Conservation (phyloP, 2,113 vertebrate species). For the Hyperopisus bebe region DNA sequence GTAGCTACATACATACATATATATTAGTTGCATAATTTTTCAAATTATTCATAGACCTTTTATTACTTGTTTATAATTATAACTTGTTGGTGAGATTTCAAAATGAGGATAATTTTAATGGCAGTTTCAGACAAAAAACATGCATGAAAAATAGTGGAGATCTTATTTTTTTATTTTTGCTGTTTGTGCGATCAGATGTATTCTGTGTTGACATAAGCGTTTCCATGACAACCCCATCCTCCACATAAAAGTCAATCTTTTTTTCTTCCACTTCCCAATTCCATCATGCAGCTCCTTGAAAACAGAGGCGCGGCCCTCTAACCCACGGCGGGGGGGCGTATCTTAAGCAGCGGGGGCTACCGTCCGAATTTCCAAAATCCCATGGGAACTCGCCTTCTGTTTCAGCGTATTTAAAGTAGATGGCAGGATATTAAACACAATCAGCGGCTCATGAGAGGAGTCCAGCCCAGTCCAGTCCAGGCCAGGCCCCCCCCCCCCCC, state of each 20-base stretch:
- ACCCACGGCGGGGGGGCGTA: neutral
- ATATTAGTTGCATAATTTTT: neutral
- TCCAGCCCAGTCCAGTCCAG: neutral
- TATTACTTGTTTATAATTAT: neutral
- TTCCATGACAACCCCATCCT: conserved; percentile 18
- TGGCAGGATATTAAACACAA: neutral
- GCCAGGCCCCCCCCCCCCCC: neutral
- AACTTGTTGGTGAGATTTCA: neutral
- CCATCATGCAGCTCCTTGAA: neutral
- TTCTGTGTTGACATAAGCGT: conserved; percentile 8
- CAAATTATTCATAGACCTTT: neutral
- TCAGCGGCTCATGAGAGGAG: neutral
- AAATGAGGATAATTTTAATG: neutral
- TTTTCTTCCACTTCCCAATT: neutral
- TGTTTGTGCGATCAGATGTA: neutral
- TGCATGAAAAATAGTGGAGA: neutral
- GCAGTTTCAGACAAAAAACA: neutral
- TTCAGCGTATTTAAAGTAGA: conserved; percentile 1
- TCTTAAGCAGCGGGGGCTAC: neutral
- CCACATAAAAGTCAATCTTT: neutral
- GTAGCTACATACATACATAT: neutral
- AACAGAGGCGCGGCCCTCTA: neutral
- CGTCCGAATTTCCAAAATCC: neutral
- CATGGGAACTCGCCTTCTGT: neutral
- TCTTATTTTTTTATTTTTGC: neutral